Evolutionary conservation across 2,888 invertebrate species (phyloP).

Genomic region (Limenitis camilla): DNA sequence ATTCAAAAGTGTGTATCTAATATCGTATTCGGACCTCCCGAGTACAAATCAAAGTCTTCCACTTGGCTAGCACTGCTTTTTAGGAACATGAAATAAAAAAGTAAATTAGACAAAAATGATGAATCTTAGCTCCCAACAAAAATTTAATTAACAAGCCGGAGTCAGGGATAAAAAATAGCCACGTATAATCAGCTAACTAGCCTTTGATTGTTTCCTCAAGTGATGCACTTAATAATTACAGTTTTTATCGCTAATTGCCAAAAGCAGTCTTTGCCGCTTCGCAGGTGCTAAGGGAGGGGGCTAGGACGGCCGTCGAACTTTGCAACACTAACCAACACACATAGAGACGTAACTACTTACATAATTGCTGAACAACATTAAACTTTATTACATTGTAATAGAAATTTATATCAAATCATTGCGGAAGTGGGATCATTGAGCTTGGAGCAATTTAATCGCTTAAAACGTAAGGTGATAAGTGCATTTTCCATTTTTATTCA

Average conservation of each 20-base stretch:
- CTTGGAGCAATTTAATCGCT: constrained; percentile 57
- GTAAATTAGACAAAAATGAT: no score
- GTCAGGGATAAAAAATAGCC: constrained; percentile 7
- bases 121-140: not conserved
- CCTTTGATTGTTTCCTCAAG: constrained; percentile 40
- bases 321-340: constrained; percentile 32
- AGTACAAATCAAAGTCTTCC: no score
- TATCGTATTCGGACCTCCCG: no score
- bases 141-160: constrained; percentile 10
- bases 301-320: constrained; percentile 71
- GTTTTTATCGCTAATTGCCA: constrained; percentile 61
- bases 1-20: no score
- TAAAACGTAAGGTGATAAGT: constrained; percentile 39
- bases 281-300: constrained; percentile 47
- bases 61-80: no score
- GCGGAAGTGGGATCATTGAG: constrained; percentile 66
- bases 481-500: constrained; percentile 7
- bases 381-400: constrained; percentile 31
- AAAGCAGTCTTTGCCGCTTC: constrained; percentile 46
- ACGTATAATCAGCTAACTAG: constrained; percentile 12
- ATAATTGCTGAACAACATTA: constrained; percentile 28
- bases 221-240: constrained; percentile 46
- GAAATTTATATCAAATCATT: constrained; percentile 32
- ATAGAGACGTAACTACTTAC: constrained; percentile 35
- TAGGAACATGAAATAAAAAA: no score